These are phyloP conservation scores for Echeneis naucrates DNA, from an alignment of 2,797 vertebrate genomes.

Conservation along the genomic window DNA sequence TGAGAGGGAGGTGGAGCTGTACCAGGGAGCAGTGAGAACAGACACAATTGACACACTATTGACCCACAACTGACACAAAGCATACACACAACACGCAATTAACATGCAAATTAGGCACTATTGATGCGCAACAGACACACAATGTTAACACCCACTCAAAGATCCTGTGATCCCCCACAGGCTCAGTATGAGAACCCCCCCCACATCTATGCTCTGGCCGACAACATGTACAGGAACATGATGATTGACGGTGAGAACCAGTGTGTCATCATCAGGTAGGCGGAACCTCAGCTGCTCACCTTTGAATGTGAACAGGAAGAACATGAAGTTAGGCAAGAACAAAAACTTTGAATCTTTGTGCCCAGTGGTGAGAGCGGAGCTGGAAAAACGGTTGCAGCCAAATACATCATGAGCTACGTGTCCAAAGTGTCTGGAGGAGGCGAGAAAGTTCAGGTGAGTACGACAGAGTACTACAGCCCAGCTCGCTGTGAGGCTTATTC, in stretches of 20 bases:
- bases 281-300: not conserved
- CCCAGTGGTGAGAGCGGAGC: conserved; percentile 87
- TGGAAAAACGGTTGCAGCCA: conserved; percentile 88
- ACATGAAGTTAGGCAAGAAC: too few relatives aligned
- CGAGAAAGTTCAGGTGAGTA: conserved; percentile 83
- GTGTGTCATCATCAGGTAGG: conserved; percentile 88
- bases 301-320: too few relatives aligned
- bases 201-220: conserved; percentile 87
- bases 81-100: not conserved
- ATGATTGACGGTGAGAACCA: conserved; percentile 88
- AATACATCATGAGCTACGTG: conserved; percentile 89
- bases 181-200: conserved; percentile 89
- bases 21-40: conserved; percentile 87
- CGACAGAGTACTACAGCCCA: too few relatives aligned
- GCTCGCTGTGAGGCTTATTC: too few relatives aligned
- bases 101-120: too few relatives aligned
- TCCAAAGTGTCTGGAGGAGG: conserved; percentile 89
- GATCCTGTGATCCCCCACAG: conserved; percentile 53
- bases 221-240: conserved; percentile 88
- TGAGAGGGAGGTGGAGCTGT: conserved; percentile 86
- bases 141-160: not conserved
- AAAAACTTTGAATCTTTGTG: too few relatives aligned
- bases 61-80: not conserved
- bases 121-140: too few relatives aligned
- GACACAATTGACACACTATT: too few relatives aligned